Percentiles rank a stretch among this genome's conserved stretches.
These are phyloP conservation scores for Macaria notata DNA, from an alignment of 2,888 invertebrate species.

Conservation along the genomic window DNA sequence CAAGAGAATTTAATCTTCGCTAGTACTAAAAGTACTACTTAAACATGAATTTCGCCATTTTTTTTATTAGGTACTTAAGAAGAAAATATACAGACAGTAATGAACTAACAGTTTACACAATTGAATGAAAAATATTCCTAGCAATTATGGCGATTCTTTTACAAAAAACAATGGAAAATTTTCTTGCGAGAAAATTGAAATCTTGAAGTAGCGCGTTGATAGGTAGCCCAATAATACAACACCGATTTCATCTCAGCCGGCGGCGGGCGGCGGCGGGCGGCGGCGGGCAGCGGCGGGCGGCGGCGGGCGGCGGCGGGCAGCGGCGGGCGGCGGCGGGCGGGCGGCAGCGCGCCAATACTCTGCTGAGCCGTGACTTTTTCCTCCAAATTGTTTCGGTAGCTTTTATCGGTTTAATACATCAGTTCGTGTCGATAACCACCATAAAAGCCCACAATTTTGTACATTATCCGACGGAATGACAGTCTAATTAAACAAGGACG, in stretches of 20 bases:
- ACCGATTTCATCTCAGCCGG: conserved; percentile 12
- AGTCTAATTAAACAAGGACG: conserved; percentile 3
- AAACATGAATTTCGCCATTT: no score
- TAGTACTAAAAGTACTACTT: no score
- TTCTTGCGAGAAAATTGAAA: conserved; percentile 20
- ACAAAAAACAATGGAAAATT: conserved; percentile 12
- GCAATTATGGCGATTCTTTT: conserved; percentile 2
- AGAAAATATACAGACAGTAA: no score
- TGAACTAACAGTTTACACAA: no score
- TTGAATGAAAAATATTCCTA: no score
- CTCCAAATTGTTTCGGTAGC: conserved; percentile 10
- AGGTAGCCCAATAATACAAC: conserved; percentile 16
- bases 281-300: no score
- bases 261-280: no score
- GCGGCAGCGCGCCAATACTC: not conserved
- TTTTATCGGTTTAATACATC: conserved; percentile 3
- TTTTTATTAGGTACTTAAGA: no score
- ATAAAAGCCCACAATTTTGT: conserved; percentile 7
- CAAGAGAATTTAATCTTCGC: no score
- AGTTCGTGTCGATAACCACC: conserved; percentile 6
- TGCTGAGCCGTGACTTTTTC: conserved; percentile 7
- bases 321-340: no score
- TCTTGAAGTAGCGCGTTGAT: conserved; percentile 14
- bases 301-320: no score
- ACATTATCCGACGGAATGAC: conserved; percentile 6